Conservation (phyloP, 2,113 vertebrate species). For the Geococcyx californianus region DNA sequence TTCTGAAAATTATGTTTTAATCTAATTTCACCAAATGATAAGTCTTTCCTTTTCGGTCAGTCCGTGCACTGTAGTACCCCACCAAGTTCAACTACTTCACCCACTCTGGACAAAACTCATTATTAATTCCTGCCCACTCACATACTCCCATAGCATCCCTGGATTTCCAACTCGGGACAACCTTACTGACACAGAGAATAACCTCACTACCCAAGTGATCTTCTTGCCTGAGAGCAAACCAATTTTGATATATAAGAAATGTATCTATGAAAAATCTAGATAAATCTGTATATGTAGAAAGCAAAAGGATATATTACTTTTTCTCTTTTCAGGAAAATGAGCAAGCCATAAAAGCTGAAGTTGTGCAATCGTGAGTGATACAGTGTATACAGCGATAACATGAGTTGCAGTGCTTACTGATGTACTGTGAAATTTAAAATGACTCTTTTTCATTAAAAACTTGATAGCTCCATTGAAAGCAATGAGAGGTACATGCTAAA, state of each 20-base stretch:
- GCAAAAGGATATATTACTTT: background rate
- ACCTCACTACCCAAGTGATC: background rate
- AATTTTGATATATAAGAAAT: background rate
- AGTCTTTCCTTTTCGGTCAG: background rate
- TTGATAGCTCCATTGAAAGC: background rate
- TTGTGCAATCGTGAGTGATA: background rate
- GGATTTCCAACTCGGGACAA: background rate
- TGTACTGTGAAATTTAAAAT: background rate
- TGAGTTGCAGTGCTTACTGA: background rate
- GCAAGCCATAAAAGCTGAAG: background rate
- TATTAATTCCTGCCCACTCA: background rate
- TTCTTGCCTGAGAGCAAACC: background rate
- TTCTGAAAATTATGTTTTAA: background rate
- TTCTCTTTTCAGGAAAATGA: background rate
- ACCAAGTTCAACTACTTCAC: background rate
- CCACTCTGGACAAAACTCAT: fast-evolving
- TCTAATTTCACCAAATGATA: background rate
- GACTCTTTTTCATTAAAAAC: background rate
- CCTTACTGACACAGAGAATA: background rate
- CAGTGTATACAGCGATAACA: background rate
- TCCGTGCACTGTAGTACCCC: background rate
- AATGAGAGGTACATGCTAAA: background rate
- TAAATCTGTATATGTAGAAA: background rate
- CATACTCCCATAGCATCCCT: fast-evolving
- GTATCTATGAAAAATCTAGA: background rate